These are phyloP conservation scores for Perccottus glenii DNA, from an alignment of 2,113 vertebrate species.

Conservation along the genomic window DNA sequence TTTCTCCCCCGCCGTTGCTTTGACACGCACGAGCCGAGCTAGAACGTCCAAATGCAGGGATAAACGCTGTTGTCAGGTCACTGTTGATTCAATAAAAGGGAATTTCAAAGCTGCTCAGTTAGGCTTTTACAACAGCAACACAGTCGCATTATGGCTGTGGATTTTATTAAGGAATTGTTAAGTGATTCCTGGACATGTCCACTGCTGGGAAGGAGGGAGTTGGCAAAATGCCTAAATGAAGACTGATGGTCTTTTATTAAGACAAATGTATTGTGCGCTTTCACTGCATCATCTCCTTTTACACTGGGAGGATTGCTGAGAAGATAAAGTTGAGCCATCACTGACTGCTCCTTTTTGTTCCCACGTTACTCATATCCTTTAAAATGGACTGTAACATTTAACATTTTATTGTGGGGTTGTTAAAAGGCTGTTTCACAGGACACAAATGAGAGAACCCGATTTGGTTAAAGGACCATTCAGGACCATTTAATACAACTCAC, in stretches of 20 bases:
- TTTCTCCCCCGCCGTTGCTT: slow-evolving; percentile 19
- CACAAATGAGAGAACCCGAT: slow-evolving; percentile 43
- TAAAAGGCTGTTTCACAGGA: slow-evolving; percentile 24
- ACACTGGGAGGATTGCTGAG: slow-evolving; percentile 9
- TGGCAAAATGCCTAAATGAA: slow-evolving; percentile 39
- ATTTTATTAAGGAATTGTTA: slow-evolving; percentile 62
- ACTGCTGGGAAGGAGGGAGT: slow-evolving; percentile 21
- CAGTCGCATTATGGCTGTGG: slow-evolving; percentile 40
- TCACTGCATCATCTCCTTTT: slow-evolving; percentile 15
- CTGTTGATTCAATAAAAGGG: slow-evolving; percentile 55
- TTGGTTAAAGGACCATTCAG: slow-evolving; percentile 33
- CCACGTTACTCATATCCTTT: background rate
- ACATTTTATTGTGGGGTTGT: slow-evolving; percentile 4
- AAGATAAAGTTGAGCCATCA: background rate
- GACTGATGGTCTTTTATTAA: slow-evolving; percentile 43
- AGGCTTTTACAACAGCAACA: slow-evolving; percentile 62
- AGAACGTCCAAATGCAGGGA: slow-evolving; percentile 42
- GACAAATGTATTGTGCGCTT: slow-evolving; percentile 43
- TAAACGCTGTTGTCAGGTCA: slow-evolving; percentile 63
- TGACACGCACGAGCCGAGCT: slow-evolving; percentile 15
- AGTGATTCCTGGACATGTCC: slow-evolving; percentile 51
- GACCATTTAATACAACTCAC: slow-evolving; percentile 40
- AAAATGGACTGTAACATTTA: background rate
- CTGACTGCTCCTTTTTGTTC: slow-evolving; percentile 1
- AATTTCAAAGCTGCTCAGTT: slow-evolving; percentile 13